Conservation (phyloP, 2,113 vertebrate genomes). For the Girardinichthys multiradiatus region DNA sequence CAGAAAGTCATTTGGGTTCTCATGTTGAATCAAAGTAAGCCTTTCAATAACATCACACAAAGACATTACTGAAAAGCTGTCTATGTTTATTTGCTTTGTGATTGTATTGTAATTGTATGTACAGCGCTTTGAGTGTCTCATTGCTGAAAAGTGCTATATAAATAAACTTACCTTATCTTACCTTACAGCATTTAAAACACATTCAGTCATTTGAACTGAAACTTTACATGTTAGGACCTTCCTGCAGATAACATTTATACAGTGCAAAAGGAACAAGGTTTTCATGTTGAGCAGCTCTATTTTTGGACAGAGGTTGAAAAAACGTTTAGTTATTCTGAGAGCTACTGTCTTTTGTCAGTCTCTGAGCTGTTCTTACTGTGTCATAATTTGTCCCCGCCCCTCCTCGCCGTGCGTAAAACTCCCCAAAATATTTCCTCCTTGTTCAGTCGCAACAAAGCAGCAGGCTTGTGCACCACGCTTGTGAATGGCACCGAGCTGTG, state of each 20-base stretch:
- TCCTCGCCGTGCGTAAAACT: background rate
- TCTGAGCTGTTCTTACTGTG: constrained; percentile 8
- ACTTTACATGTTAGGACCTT: background rate
- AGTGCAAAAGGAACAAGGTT: background rate
- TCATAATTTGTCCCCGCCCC: constrained; percentile 31
- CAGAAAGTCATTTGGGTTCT: background rate
- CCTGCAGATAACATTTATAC: background rate
- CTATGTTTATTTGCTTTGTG: too few species aligned
- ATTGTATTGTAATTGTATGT: too few species aligned
- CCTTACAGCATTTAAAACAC: background rate
- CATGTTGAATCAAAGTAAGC: constrained; percentile 13
- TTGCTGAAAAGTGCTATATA: too few species aligned
- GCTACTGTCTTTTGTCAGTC: background rate
- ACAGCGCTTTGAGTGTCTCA: too few species aligned
- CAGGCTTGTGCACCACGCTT: background rate
- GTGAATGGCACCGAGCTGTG: background rate
- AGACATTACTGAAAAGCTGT: background rate
- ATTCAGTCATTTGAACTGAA: background rate
- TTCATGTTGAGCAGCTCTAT: constrained; percentile 13
- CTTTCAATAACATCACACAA: background rate
- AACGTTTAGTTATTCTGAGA: background rate
- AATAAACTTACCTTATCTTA: too few species aligned
- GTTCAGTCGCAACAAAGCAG: constrained; percentile 6
- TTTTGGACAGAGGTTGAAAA: constrained; percentile 47
- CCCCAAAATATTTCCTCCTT: constrained; percentile 14